Base-by-base conservation (phyloP, 1,140 invertebrate genomes). In the Drosophila quadrilineata region DNA sequence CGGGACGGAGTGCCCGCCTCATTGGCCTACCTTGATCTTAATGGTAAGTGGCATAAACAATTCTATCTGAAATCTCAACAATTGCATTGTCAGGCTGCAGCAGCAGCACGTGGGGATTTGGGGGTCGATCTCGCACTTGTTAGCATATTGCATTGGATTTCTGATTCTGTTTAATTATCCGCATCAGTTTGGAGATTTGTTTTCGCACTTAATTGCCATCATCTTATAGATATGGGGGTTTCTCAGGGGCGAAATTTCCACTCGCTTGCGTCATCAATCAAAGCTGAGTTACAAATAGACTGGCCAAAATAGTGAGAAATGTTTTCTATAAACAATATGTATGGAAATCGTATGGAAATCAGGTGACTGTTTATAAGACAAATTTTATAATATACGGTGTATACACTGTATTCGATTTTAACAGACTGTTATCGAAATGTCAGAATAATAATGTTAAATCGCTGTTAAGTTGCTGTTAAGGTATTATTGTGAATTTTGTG, bases 1-100 rank as follows among this genome's bases (percentile, higher is more conserved):
- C 92, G 92, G 70, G 74, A 89, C 17, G 95, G 95, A 16, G 94
- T 95, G 4, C 93, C 94, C 1, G 92, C 94, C 22, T 94, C 94
- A 64, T 91, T 96, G 62, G 93, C 93, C 82, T 95, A 95, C 76
- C 92, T 95, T 58, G 91, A 92, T 74, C 79, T 93, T 56, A 94
- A 93, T 88, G 94, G 94, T 95, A 84, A 91, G 41, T 28, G 14
- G 41, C 22, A 16, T 10, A 17, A 8, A 6, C n/a, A 52, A 53
- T 68, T 46, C 19, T 6, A 71, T 46, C 46, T 69, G 24, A 43
- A 35, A 45, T 60, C 46, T 50, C 33, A 21, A 38, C 69, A 59
- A 52, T 59, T 71, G 68, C 60, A 67, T 80, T 53, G 53, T 60
- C 24, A 35, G 22, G 41, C 43, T 43, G 28, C 19, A 33, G 35